A percentile compares a stretch with the other conserved stretches of the same genome.
These are phyloP conservation scores for Catagonus wagneri DNA, from an alignment of 2,113 vertebrate genomes.

Conservation along the genomic window DNA sequence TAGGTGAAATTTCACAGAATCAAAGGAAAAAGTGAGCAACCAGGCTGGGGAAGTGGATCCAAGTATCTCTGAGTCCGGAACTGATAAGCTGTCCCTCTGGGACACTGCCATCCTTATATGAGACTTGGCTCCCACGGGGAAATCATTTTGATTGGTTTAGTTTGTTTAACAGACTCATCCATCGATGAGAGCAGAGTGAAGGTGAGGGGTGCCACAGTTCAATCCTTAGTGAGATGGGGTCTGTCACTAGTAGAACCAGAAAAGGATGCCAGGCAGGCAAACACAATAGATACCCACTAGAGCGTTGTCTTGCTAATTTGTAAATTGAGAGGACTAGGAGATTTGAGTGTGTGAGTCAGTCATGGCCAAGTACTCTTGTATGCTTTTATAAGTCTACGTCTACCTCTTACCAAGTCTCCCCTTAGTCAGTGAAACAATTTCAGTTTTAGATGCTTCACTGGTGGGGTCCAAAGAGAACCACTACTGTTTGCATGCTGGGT, in stretches of 20 bases:
- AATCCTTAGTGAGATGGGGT: neutral
- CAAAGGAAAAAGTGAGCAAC: neutral
- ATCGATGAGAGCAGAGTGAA: neutral
- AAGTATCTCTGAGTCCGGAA: neutral
- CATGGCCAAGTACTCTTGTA: neutral
- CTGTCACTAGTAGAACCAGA: neutral
- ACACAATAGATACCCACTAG: neutral
- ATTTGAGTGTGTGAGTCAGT: neutral
- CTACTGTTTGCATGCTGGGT: neutral
- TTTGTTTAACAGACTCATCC: neutral
- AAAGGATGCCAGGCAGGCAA: neutral
- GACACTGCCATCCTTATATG: neutral
- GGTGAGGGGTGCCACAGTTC: neutral
- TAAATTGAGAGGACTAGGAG: neutral
- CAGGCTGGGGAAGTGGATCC: neutral
- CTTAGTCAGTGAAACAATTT: neutral
- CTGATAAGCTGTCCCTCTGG: neutral
- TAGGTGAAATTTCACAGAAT: neutral
- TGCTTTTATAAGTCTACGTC: neutral
- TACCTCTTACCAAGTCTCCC: neutral
- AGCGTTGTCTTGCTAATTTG: neutral
- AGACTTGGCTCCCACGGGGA: neutral
- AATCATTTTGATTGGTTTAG: neutral
- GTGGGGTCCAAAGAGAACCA: neutral
- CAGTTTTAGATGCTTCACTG: neutral